phyloP scores from a whole-genome alignment of 2,888 invertebrate species.

The Scaptomyza polygonia region DNA sequence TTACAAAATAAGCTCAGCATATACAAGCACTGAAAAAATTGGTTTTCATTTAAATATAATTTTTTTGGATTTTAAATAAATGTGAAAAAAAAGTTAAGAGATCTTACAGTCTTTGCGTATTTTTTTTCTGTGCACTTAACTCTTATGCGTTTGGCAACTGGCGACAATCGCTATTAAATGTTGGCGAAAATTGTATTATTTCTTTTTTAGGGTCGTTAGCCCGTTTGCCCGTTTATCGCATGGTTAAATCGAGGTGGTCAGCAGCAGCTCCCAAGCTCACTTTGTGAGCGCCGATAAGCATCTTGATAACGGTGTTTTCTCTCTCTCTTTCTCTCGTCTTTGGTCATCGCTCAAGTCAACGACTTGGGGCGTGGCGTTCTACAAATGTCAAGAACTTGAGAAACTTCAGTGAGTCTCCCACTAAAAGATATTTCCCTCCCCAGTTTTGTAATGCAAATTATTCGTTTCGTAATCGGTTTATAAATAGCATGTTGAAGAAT shows the following conservation, averaged over 20 bases:
- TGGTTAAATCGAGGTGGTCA: constrained; percentile 29
- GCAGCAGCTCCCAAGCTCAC: constrained; percentile 25
- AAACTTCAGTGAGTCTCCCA: background rate
- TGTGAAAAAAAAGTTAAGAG: too few relatives aligned
- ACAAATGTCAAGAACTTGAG: constrained; percentile 57
- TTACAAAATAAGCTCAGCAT: constrained; percentile 18
- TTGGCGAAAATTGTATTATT: constrained; percentile 24
- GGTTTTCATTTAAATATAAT: too few relatives aligned
- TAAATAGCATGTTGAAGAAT: constrained; percentile 43
- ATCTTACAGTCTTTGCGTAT: too few relatives aligned
- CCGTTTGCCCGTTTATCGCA: constrained; percentile 51
- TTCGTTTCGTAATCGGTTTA: constrained; percentile 65
- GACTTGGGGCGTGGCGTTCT: constrained; percentile 65
- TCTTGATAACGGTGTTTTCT: constrained; percentile 50
- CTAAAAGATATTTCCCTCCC: constrained; percentile 37
- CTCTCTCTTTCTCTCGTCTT: background rate
- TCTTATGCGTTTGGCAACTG: constrained; percentile 13
- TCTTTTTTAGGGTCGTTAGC: constrained; percentile 63
- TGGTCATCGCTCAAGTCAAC: constrained; percentile 64
- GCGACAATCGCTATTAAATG: constrained; percentile 32
- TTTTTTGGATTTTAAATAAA: too few relatives aligned
- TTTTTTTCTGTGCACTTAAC: background rate
- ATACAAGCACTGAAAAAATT: background rate
- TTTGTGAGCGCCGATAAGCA: constrained; percentile 47
- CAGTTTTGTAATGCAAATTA: constrained; percentile 68